Evolutionary conservation across 2,113 vertebrate genomes (phyloP).

Genomic region (Corythornis madagascariensis): DNA sequence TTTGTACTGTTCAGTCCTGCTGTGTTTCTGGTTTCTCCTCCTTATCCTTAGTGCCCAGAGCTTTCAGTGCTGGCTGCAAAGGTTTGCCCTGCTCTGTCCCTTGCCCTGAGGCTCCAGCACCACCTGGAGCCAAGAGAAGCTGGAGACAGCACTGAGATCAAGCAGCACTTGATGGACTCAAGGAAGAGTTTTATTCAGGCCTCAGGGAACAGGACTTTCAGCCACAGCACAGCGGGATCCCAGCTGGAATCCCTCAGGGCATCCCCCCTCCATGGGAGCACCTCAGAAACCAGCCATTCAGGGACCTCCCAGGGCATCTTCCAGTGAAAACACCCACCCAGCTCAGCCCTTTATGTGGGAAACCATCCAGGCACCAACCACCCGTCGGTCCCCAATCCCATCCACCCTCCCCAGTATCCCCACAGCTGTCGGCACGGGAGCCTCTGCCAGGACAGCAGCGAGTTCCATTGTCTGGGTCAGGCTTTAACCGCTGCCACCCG

Average conservation of each 20-base stretch:
- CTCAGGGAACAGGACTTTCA: background rate
- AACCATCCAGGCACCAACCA: background rate
- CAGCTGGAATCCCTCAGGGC: background rate
- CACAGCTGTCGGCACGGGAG: background rate
- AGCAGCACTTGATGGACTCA: rapidly evolving
- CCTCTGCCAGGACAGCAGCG: background rate
- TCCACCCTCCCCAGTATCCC: background rate
- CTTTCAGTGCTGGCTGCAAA: rapidly evolving
- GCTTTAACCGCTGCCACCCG: background rate
- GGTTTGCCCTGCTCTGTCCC: rapidly evolving
- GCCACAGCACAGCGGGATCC: rapidly evolving
- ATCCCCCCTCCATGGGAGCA: background rate
- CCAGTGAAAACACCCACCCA: background rate
- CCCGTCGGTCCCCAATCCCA: background rate
- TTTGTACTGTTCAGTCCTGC: background rate
- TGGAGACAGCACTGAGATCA: rapidly evolving
- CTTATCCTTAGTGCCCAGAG: background rate
- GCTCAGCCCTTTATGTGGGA: background rate
- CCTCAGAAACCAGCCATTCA: rapidly evolving
- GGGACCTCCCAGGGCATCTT: background rate
- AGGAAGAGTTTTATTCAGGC: background rate
- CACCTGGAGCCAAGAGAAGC: rapidly evolving
- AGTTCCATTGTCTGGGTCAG: constrained; percentile 1
- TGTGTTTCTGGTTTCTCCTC: rapidly evolving
- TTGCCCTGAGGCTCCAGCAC: background rate